Percentiles rank a stretch among this genome's conserved stretches.
phyloP scores from a whole-genome alignment of 35 echinoderm and acorn worm genomes.

The Strongylocentrotus purpuratus region DNA sequence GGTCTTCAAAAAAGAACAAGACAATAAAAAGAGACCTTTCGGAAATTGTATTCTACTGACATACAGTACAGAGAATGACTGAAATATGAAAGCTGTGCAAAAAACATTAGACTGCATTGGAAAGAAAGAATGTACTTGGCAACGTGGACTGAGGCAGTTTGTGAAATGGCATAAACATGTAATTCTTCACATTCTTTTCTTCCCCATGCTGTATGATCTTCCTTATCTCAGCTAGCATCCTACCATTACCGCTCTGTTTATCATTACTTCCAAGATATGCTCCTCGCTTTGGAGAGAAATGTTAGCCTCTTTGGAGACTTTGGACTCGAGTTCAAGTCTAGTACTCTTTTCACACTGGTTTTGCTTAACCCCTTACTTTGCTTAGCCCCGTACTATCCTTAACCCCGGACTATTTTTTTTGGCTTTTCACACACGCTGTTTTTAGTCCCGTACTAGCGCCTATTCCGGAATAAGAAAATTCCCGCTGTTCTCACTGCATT shows the following conservation, averaged over 20 bases:
- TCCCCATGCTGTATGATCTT: background rate
- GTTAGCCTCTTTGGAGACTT: background rate
- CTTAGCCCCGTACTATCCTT: too few relatives aligned
- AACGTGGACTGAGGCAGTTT: background rate
- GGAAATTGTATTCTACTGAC: too few relatives aligned
- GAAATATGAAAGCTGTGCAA: conserved; percentile 4
- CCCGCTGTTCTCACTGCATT: too few relatives aligned
- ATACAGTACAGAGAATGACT: background rate
- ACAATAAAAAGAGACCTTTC: background rate
- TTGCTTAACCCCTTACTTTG: too few relatives aligned
- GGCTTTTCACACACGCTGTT: too few relatives aligned
- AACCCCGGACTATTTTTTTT: too few relatives aligned
- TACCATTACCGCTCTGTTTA: background rate
- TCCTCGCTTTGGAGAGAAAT: background rate
- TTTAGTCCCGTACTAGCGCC: too few relatives aligned
- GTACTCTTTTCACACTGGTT: too few relatives aligned
- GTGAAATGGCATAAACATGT: background rate
- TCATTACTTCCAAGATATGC: background rate
- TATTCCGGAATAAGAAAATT: too few relatives aligned
- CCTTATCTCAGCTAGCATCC: background rate
- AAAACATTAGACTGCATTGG: background rate
- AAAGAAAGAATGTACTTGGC: background rate
- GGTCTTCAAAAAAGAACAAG: background rate
- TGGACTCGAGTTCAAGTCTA: background rate
- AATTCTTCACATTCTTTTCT: conserved; percentile 19